Evolutionary conservation across 2,113 vertebrate genomes (phyloP).

Genomic region (Hydrochoerus hydrochaeris): DNA sequence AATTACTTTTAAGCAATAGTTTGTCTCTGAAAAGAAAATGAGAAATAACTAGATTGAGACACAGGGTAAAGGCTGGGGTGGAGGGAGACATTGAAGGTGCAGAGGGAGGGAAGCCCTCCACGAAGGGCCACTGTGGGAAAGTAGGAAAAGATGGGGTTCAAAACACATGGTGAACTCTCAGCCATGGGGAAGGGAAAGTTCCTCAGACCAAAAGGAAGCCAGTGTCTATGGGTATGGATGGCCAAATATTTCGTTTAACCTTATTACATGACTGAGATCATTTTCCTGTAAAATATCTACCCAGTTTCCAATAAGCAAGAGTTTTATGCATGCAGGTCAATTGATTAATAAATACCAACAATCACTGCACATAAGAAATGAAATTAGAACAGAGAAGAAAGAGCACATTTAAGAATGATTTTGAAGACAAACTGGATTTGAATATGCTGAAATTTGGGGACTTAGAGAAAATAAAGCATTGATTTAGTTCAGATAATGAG

Average conservation of each 20-base stretch:
- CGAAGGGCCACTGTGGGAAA: neutral
- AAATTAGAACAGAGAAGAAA: neutral
- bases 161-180: neutral
- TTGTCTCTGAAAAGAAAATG: neutral
- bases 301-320: neutral
- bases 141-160: neutral
- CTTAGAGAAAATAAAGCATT: neutral
- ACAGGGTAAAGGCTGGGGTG: neutral
- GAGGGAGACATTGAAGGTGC: neutral
- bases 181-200: fast-evolving
- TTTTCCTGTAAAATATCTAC: neutral
- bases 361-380: neutral
- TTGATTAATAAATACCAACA: neutral
- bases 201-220: neutral
- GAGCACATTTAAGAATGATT: neutral
- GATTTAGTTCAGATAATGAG: too few relatives aligned
- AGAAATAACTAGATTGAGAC: neutral
- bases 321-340: neutral
- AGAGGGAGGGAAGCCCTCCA: too few relatives aligned
- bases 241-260: neutral
- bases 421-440: neutral
- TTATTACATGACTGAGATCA: neutral
- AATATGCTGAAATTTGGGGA: neutral
- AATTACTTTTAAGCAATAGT: neutral
- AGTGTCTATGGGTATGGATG: too few relatives aligned